Evolutionary conservation across 2,113 vertebrate species (phyloP).

Genomic region (Uropsilus gracilis): DNA sequence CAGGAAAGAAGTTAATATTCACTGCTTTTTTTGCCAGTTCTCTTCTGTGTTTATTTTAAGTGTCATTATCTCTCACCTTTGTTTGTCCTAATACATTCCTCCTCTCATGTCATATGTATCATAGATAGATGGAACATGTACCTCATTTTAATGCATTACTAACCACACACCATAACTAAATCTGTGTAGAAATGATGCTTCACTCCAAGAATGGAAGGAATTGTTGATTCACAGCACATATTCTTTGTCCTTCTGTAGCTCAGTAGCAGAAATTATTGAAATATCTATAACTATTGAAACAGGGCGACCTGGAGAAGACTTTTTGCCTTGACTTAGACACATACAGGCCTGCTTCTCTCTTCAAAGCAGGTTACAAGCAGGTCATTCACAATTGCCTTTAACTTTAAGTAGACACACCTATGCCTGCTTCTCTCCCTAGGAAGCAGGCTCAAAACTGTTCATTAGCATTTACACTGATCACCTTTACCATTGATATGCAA

Average conservation of each 20-base stretch:
- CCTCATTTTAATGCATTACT: not conserved
- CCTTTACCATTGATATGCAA: too few species aligned
- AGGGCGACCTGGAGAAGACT: too few species aligned
- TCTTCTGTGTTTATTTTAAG: not conserved
- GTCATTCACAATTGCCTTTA: too few species aligned
- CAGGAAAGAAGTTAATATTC: not conserved
- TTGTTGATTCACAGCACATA: not conserved
- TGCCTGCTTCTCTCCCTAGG: too few species aligned
- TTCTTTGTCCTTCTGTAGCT: not conserved
- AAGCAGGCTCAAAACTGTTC: too few species aligned
- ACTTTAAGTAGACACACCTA: too few species aligned
- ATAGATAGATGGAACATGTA: not conserved
- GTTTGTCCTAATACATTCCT: not conserved
- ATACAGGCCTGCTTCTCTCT: too few species aligned
- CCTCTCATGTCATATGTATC: not conserved
- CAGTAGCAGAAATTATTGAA: not conserved
- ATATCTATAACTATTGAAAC: too few species aligned
- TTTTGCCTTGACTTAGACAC: too few species aligned
- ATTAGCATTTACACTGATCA: too few species aligned
- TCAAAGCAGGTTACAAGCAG: too few species aligned
- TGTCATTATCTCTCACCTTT: rapidly evolving
- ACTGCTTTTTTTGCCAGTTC: not conserved
- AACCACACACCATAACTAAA: not conserved
- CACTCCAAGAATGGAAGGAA: not conserved
- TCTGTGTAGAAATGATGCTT: not conserved